These are phyloP conservation scores for Gambelia wislizenii DNA, from an alignment of 2,797 vertebrate species.

Conservation along the genomic window DNA sequence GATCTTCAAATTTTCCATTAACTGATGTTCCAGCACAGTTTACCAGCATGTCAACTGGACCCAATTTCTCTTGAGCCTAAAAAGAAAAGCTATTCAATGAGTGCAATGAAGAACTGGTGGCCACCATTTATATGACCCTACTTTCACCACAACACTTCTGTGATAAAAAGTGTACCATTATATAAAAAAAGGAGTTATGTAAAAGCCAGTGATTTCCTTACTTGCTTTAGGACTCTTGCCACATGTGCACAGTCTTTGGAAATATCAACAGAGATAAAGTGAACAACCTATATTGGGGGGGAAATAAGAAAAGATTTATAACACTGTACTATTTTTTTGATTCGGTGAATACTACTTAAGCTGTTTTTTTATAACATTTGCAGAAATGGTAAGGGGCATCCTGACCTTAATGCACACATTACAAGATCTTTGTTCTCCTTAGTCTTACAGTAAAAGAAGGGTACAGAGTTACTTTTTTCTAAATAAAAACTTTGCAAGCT, in stretches of 20 bases:
- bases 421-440: not conserved
- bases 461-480: not conserved
- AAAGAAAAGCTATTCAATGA: not conserved
- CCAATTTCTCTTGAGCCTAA: conserved; percentile 97
- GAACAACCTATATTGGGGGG: conserved; percentile 86
- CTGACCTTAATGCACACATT: not conserved
- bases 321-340: not conserved
- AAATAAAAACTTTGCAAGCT: not conserved
- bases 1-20: conserved; percentile 93
- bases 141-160: conserved; percentile 10
- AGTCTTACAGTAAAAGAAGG: not conserved
- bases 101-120: not conserved
- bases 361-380: not conserved
- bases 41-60: conserved; percentile 98
- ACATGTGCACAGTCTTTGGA: conserved; percentile 94
- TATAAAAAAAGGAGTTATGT: accelerated
- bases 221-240: conserved; percentile 97
- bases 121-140: not conserved
- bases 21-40: conserved; percentile 93
- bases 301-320: not conserved
- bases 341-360: not conserved
- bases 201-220: conserved; percentile 68
- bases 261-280: conserved; percentile 96
- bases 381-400: not conserved
- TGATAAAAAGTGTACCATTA: not conserved